Evolutionary conservation across 2,113 vertebrate species (phyloP).

Genomic region (Podocnemis expansa): DNA sequence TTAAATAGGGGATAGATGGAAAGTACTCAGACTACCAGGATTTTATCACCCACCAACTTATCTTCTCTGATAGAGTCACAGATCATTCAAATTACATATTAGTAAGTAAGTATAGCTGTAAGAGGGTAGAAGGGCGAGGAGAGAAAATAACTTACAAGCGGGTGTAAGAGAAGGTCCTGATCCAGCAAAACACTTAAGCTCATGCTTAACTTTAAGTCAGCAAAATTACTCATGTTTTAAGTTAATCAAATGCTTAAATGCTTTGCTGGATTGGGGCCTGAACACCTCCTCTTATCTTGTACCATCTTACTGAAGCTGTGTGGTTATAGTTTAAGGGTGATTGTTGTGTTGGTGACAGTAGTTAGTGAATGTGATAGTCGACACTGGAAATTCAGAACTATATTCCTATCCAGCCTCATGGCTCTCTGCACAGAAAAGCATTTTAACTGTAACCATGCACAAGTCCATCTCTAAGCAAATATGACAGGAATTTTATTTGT

Average conservation of each 20-base stretch:
- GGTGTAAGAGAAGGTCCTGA: background rate
- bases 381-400: background rate
- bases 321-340: background rate
- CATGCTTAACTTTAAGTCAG: background rate
- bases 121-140: background rate
- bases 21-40: constrained; percentile 1
- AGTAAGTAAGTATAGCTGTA: background rate
- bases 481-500: background rate
- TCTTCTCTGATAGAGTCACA: background rate
- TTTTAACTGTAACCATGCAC: background rate
- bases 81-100: background rate
- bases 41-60: background rate
- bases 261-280: background rate
- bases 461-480: background rate
- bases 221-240: background rate
- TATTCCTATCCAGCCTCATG: rapidly evolving
- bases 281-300: background rate
- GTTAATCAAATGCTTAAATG: background rate
- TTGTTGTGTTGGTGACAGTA: background rate
- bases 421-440: background rate
- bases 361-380: background rate
- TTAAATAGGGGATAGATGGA: background rate
- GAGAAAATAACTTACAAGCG: constrained; percentile 14
- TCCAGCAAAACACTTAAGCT: background rate
- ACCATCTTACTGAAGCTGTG: background rate